These are phyloP conservation scores for Tapirus terrestris DNA, from an alignment of 2,113 vertebrate species.

Conservation along the genomic window DNA sequence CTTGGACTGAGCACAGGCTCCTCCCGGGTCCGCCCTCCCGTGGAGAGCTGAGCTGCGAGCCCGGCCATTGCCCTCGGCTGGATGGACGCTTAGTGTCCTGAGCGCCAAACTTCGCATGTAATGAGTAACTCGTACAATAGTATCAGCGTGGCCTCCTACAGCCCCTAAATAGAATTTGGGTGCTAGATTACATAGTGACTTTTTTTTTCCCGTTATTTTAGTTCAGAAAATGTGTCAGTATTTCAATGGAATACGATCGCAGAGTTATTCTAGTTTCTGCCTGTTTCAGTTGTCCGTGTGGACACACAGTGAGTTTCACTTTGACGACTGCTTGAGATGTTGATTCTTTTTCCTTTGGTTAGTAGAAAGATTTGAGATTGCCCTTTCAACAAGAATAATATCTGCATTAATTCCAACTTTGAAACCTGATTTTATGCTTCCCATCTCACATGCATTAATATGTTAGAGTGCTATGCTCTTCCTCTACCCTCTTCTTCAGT, in stretches of 20 bases:
- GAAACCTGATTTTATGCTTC: neutral
- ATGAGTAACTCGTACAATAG: neutral
- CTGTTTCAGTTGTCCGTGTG: neutral
- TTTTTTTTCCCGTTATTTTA: neutral
- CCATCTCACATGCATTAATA: neutral
- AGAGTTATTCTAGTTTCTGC: neutral
- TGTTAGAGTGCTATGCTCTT: neutral
- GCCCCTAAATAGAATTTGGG: neutral
- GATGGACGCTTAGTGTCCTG: neutral
- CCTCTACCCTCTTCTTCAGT: neutral
- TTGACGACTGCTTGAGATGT: neutral
- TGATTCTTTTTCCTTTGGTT: neutral
- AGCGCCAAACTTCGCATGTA: neutral
- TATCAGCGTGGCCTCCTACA: neutral
- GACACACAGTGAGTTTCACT: neutral
- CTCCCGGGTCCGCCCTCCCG: too few species aligned
- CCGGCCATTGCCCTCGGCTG: constrained; percentile 73
- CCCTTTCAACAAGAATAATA: neutral
- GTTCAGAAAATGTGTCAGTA: neutral
- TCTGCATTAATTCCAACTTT: neutral
- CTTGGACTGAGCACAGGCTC: too few species aligned
- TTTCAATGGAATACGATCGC: neutral
- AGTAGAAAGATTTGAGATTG: neutral
- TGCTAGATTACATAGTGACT: neutral
- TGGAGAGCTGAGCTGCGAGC: neutral